Evolutionary conservation across 1,140 invertebrate genomes (phyloP), one percentile per base, ranked within the genome.

Genomic region (Lasaia peninsularis): DNA sequence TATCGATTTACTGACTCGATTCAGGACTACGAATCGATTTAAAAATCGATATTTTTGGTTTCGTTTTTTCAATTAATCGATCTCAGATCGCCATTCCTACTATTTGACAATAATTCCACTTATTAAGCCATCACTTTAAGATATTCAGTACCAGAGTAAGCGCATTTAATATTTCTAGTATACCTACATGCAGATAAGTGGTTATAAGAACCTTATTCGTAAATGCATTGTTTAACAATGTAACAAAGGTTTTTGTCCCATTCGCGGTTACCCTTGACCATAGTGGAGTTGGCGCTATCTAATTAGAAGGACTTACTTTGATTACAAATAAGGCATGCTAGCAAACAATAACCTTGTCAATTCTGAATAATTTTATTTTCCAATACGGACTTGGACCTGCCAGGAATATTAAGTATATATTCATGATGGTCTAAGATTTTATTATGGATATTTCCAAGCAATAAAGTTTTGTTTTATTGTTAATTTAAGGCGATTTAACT

Each of bases 221-320:
- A 40, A n/a, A 18, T 2, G n/a, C 14, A 40, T 18, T 40, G 14
- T 40, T 40, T 14, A 18, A 44, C 16, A 18, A 11, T 8, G 14
- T 1, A 44, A 44, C 37, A 44, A 44, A 44, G 24, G 53, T 58
- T 58, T 61, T 52, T 31, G 53, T 54, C 14, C 44, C 56, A 60
- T 65, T 70, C 65, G 72, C 32, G 71, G 72, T 65, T 62, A 63
- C 56, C 67, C 67, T 62, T 57, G 56, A 62, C 52, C 65, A 68
- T 69, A 71, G 60, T 55, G 37, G 58, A 55, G 70, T 70, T 69
- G 62, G 34, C 55, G 59, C 56, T 61, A 52, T 70, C 52, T 73
- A 73, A 75, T 75, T 73, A 65, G 62, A 73, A 64, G 65, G 64
- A 65, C 54, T 21, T 12, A 48, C 49, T 53, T 48, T 62, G 48